phyloP scores from a whole-genome alignment of 2,888 invertebrate species.

The Rotaria socialis region DNA sequence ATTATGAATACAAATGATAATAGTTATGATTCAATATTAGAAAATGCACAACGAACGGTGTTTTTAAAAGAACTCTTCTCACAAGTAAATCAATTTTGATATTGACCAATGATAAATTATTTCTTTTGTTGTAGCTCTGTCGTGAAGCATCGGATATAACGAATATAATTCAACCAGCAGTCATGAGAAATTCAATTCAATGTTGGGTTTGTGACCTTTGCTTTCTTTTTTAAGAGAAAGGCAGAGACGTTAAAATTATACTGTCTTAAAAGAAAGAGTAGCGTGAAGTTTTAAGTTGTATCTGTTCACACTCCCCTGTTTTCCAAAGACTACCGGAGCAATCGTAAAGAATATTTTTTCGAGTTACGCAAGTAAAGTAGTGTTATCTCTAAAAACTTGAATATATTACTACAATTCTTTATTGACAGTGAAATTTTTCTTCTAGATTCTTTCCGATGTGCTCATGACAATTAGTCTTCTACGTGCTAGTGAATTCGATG shows the following conservation, averaged over 20 bases:
- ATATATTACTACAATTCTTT: too few relatives aligned
- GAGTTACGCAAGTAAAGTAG: too few relatives aligned
- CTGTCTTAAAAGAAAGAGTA: too few relatives aligned
- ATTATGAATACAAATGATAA: not conserved
- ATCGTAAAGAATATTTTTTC: too few relatives aligned
- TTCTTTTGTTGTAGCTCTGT: not conserved
- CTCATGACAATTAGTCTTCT: conserved; percentile 5
- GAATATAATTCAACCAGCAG: conserved; percentile 5
- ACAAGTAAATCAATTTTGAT: not conserved
- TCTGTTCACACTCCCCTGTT: too few relatives aligned
- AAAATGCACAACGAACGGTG: conserved; percentile 21
- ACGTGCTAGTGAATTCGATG: not conserved
- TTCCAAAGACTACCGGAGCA: too few relatives aligned
- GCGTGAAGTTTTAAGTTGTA: too few relatives aligned
- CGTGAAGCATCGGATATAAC: conserved; percentile 15
- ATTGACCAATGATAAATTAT: too few relatives aligned
- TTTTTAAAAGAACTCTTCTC: conserved; percentile 33
- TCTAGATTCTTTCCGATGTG: not conserved
- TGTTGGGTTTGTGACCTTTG: not conserved
- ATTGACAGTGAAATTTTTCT: too few relatives aligned
- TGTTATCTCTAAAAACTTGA: too few relatives aligned
- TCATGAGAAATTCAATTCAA: conserved; percentile 8
- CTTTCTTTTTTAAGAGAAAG: too few relatives aligned
- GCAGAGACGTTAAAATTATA: too few relatives aligned
- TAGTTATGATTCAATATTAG: conserved; percentile 20